These are phyloP conservation scores for Solen grandis DNA, from an alignment of 1,140 invertebrate species.

Conservation along the genomic window DNA sequence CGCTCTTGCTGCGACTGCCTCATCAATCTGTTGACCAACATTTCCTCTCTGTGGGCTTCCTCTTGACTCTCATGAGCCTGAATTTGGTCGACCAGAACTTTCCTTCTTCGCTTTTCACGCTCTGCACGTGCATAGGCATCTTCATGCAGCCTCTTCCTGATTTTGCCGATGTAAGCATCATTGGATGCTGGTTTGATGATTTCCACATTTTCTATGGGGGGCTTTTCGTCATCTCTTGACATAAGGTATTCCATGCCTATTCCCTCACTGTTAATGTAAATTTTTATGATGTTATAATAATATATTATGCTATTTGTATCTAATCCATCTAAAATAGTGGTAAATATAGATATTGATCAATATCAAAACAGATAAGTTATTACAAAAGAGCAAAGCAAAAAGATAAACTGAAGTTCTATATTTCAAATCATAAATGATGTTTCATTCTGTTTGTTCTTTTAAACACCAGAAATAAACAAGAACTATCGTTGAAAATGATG, in stretches of 20 bases:
- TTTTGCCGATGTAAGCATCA: conserved; percentile 80
- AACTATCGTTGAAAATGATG: no score
- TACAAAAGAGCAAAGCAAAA: no score
- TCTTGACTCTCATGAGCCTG: conserved; percentile 78
- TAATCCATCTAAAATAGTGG: no score
- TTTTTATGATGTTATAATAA: no score
- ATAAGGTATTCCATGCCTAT: conserved; percentile 71
- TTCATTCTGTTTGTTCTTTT: no score
- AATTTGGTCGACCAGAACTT: conserved; percentile 81
- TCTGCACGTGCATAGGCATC: conserved; percentile 78
- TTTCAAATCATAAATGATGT: no score
- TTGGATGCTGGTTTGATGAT: conserved; percentile 75
- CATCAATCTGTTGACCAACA: conserved; percentile 79
- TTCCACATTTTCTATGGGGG: conserved; percentile 62
- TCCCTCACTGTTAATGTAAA: conserved; percentile 61
- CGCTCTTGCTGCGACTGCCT: conserved; percentile 80
- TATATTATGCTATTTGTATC: no score
- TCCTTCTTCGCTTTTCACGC: conserved; percentile 80
- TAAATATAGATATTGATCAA: no score
- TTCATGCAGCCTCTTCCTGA: conserved; percentile 78
- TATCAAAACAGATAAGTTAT: no score
- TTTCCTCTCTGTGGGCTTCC: conserved; percentile 79
- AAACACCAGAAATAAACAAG: no score
- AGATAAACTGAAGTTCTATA: no score
- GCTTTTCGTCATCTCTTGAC: conserved; percentile 66